phyloP scores from a whole-genome alignment of 2,888 invertebrate genomes.

The Spilosoma lubricipeda region DNA sequence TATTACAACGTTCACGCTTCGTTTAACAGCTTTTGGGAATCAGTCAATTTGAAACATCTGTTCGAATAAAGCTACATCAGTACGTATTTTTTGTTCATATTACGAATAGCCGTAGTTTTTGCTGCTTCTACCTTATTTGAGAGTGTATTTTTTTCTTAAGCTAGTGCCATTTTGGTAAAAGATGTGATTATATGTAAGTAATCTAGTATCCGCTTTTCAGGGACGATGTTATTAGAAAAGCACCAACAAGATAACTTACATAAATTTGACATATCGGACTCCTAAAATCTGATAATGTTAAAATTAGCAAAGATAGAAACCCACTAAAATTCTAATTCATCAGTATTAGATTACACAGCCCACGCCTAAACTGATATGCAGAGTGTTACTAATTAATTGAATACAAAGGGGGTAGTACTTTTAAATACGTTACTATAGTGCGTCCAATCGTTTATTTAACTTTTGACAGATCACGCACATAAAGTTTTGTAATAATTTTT shows the following conservation, averaged over 20 bases:
- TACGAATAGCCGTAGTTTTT: slow-evolving; percentile 34
- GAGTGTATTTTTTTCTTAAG: neutral
- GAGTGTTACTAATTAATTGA: neutral
- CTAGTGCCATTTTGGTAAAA: neutral
- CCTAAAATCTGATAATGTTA: neutral
- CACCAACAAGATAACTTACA: neutral
- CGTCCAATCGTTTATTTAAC: too few relatives aligned
- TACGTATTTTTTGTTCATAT: slow-evolving; percentile 48
- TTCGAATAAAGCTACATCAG: slow-evolving; percentile 50
- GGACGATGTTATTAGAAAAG: neutral
- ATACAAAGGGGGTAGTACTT: neutral
- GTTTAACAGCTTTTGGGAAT: slow-evolving; percentile 72
- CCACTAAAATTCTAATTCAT: neutral
- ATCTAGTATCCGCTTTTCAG: neutral
- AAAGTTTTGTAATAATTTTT: too few relatives aligned
- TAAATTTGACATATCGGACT: neutral
- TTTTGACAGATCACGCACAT: too few relatives aligned
- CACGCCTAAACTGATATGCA: neutral
- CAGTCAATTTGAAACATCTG: slow-evolving; percentile 73
- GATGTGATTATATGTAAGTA: neutral
- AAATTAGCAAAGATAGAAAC: neutral
- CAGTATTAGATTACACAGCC: neutral
- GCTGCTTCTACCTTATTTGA: slow-evolving; percentile 13
- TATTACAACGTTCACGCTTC: slow-evolving; percentile 77
- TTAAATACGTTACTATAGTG: neutral